Base-by-base conservation (phyloP, 1,140 invertebrate genomes). In the Cylas formicarius region DNA sequence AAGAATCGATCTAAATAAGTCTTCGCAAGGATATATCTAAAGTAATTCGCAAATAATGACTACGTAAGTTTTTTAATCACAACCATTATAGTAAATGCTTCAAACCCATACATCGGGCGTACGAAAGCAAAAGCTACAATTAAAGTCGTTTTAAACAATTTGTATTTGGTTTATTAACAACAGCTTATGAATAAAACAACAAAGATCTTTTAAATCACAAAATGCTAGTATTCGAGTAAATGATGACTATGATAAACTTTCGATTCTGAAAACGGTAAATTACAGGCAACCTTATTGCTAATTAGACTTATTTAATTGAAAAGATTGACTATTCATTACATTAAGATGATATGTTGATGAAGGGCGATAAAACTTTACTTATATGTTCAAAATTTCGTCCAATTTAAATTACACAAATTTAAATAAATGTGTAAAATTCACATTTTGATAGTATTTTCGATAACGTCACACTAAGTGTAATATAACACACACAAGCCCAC, bases 251-350 rank as follows among this genome's bases (percentile, higher is more conserved):
- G 1, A 31, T 31, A 31, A 17, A 31, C 28, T 10, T 31, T 31
- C 13, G 18, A 31, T 16, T 31, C 18, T 31, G 18, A 13, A 31
- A 31, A 31, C 28, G 18, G 18, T 11, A 16, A 17, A 31, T 31
- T 13, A 31, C 28, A 31, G 18, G n/a, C n/a, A n/a, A 29, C 26
- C 27, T 31, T 31, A 44, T 18, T 37, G 26, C 43, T 45, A 45
- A 14, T 45, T 45, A 45, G 34, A 45, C 37, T 45, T 24, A 14
- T 45, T 34, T 45, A 45, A 45, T 45, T 45, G 43, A 45, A 37
- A 18, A 45, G 43, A 45, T 45, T 45, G 43, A 45, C 43, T 27
- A 29, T 45, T 29, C 21, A 37, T 31, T 45, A 45, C 32, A 18
- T 28, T 44, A 33, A 11, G 22, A 36, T 44, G 42, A 44, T 44